Evolutionary conservation across 2,797 vertebrate species (phyloP).

Genomic region (Sebastes paucispinis): DNA sequence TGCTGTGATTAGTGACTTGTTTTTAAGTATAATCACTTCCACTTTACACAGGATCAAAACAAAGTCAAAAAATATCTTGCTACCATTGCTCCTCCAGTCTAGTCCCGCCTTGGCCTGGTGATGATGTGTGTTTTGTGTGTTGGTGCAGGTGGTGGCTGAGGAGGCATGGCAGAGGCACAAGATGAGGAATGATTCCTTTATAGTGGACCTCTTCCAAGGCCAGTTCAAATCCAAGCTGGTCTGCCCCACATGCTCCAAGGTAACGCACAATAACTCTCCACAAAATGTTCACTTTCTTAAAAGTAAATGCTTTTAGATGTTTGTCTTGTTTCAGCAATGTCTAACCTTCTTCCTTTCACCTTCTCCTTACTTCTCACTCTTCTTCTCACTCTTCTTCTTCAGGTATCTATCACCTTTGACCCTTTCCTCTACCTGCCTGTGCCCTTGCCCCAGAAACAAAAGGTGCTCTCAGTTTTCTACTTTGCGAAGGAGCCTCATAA

Average conservation of each 20-base stretch:
- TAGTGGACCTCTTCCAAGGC: slow-evolving; percentile 98
- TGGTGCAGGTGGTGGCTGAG: slow-evolving; percentile 92
- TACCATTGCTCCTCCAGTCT: too few relatives aligned
- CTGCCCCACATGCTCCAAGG: slow-evolving; percentile 97
- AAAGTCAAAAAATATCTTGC: not conserved
- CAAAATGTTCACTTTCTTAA: not conserved
- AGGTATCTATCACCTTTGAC: slow-evolving; percentile 99
- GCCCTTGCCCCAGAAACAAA: slow-evolving; percentile 97
- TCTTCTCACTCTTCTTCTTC: slow-evolving; percentile 7
- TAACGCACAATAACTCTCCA: slow-evolving; percentile 46
- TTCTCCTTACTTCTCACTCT: not conserved
- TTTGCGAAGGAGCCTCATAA: slow-evolving; percentile 97
- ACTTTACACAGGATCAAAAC: not conserved
- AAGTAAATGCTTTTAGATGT: not conserved
- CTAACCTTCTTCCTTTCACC: not conserved
- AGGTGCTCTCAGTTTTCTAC: slow-evolving; percentile 95
- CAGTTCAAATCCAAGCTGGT: slow-evolving; percentile 99
- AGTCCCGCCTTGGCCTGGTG: not conserved
- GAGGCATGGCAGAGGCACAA: slow-evolving; percentile 99
- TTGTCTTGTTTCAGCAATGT: not conserved
- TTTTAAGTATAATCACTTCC: not conserved
- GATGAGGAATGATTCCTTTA: slow-evolving; percentile 98
- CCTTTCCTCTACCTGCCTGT: slow-evolving; percentile 98
- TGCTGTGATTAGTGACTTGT: not conserved
- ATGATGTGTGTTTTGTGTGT: slow-evolving; percentile 18